Evolutionary conservation across 2,888 invertebrate genomes (phyloP), one percentile per base, ranked within the genome.

Genomic region (Pediacus dermestoides): DNA sequence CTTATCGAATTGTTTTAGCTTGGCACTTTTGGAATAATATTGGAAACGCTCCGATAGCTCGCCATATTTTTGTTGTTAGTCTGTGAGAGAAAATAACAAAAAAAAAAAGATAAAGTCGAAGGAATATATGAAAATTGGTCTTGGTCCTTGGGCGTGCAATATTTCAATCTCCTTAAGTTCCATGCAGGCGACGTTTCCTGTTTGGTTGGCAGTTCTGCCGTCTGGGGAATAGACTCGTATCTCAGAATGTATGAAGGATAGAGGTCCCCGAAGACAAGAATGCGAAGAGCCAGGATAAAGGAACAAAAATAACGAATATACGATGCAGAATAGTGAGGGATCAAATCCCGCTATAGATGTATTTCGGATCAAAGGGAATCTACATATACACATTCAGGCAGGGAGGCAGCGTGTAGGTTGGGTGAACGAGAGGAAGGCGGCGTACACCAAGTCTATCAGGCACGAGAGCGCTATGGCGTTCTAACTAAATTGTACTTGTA

Each of bases 71-170:
- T n/a, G n/a, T n/a, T n/a, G n/a, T n/a, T n/a, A n/a, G n/a, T n/a
- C n/a, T n/a, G n/a, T n/a, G n/a, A n/a, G n/a, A n/a, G n/a, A n/a
- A n/a, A n/a, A n/a, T n/a, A n/a, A n/a, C n/a, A n/a, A n/a, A n/a
- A n/a, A n/a, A n/a, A n/a, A n/a, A n/a, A n/a, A n/a, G 2, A 4
- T 10, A 28, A 28, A n/a, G 11, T 28, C 34, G 38, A 46, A 58
- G 57, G 64, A 64, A 65, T 64, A 63, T 63, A 64, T 63, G 65
- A 66, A 67, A 67, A 67, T 66, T 66, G 66, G 66, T 61, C 28
- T 64, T 57, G 65, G 65, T 66, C 64, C 65, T 66, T 63, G 63
- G 60, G 66, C 64, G 64, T 61, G 63, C 64, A 65, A 66, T 67
- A 67, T 66, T 66, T 66, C 67, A 67, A 66, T 67, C 64, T 64